Percentiles rank a stretch among this genome's conserved stretches.
Evolutionary conservation across 2,113 vertebrate species (phyloP).

Genomic region (Tiliqua scincoides): DNA sequence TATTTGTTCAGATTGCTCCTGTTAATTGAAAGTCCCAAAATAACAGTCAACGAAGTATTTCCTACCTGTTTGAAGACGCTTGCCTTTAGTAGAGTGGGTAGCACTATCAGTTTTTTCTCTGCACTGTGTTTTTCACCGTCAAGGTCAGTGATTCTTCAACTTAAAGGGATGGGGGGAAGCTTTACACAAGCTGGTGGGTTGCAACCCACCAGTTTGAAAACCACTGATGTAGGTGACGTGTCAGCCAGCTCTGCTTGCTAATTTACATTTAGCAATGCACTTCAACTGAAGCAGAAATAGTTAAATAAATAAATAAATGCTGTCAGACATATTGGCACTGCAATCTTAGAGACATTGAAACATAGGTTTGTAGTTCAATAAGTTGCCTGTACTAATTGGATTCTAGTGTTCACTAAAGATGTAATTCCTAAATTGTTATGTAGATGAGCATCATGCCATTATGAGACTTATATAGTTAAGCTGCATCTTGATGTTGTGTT

Average conservation of each 20-base stretch:
- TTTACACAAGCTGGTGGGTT: too few species aligned
- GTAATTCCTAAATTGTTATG: conserved; percentile 18
- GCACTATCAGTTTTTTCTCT: neutral
- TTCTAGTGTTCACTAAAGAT: neutral
- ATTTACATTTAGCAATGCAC: neutral
- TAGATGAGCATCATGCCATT: neutral
- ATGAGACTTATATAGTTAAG: too few species aligned
- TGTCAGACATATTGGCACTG: neutral
- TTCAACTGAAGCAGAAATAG: too few species aligned
- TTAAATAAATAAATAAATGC: too few species aligned
- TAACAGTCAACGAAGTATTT: too few species aligned
- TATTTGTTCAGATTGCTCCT: conserved; percentile 44
- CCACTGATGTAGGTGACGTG: neutral
- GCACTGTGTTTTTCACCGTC: neutral
- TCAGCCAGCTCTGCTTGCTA: neutral
- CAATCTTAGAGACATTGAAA: neutral
- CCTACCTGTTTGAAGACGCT: neutral
- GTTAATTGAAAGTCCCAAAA: neutral
- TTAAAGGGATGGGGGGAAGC: too few species aligned
- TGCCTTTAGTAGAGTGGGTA: neutral
- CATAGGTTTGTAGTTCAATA: conserved; percentile 9
- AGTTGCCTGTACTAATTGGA: neutral
- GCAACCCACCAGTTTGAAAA: too few species aligned
- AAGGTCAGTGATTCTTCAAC: too few species aligned
- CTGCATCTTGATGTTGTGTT: too few species aligned